phyloP scores from a whole-genome alignment of 2,888 invertebrate genomes.

The Drosophila yooni region DNA sequence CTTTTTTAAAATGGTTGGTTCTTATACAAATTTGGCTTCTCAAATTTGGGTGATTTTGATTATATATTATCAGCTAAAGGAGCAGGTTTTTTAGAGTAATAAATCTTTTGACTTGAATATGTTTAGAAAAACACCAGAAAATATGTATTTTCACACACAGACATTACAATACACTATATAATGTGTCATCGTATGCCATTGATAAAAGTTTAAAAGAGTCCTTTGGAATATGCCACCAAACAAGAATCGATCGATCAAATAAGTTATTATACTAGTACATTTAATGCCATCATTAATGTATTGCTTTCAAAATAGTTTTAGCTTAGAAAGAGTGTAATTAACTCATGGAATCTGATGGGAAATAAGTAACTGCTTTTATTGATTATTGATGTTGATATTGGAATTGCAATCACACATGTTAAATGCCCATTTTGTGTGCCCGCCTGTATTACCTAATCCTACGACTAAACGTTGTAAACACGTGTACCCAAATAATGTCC shows the following conservation, averaged over 20 bases:
- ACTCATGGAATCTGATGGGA: not conserved
- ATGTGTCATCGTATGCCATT: not conserved
- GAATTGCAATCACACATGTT: conserved; percentile 15
- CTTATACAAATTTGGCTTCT: too few relatives aligned
- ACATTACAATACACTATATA: not conserved
- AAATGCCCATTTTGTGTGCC: conserved; percentile 29
- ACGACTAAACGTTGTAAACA: conserved; percentile 48
- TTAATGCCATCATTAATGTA: not conserved
- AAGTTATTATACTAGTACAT: not conserved
- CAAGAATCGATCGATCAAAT: conserved; percentile 1
- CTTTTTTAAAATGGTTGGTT: too few relatives aligned
- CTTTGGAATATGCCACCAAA: not conserved
- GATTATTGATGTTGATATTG: not conserved
- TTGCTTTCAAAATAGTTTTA: not conserved
- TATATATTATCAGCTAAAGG: not conserved
- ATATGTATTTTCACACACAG: not conserved
- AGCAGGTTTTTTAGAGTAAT: not conserved
- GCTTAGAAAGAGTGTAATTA: not conserved
- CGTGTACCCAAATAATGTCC: conserved; percentile 12
- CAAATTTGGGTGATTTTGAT: not conserved
- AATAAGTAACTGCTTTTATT: not conserved
- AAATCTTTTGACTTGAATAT: too few relatives aligned
- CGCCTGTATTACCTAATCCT: conserved; percentile 19
- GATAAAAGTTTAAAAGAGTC: not conserved
- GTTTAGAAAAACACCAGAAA: not conserved